phyloP scores from a whole-genome alignment of 2,888 invertebrate species.

The Tortricodes alternella region DNA sequence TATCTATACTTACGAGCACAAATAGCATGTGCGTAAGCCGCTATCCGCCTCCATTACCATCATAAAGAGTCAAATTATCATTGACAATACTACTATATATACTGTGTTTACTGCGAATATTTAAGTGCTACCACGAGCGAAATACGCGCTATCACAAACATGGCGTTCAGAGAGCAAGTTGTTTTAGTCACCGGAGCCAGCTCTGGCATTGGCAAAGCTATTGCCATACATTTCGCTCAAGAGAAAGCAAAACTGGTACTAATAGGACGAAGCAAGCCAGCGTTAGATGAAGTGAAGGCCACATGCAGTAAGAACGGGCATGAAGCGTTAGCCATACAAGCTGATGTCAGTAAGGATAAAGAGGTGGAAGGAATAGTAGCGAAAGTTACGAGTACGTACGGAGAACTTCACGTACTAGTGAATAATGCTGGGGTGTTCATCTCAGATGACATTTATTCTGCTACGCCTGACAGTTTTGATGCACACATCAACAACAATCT shows the following conservation, averaged over 20 bases:
- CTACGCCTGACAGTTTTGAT: constrained; percentile 90
- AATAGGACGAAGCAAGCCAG: constrained; percentile 24
- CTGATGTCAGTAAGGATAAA: constrained; percentile 84
- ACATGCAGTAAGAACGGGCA: constrained; percentile 35
- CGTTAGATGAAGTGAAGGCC: constrained; percentile 22
- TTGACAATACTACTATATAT: too few relatives aligned
- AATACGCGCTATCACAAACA: neutral
- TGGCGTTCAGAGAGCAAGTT: constrained; percentile 32
- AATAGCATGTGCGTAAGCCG: too few relatives aligned
- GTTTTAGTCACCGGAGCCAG: constrained; percentile 33
- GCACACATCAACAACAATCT: constrained; percentile 91
- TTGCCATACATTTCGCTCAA: constrained; percentile 31
- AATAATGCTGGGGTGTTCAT: constrained; percentile 91
- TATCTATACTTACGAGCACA: too few relatives aligned
- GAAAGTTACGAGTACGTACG: constrained; percentile 84
- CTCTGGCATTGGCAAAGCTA: constrained; percentile 32
- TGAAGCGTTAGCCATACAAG: constrained; percentile 78
- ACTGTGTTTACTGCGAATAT: too few relatives aligned
- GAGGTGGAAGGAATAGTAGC: constrained; percentile 85
- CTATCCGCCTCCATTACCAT: too few relatives aligned
- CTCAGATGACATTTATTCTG: constrained; percentile 88
- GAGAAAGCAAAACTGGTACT: constrained; percentile 30
- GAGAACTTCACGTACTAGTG: constrained; percentile 86
- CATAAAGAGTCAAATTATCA: too few relatives aligned
- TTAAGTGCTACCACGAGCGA: neutral